Percentiles rank a stretch among this genome's conserved stretches.
Conservation (phyloP, 2,888 invertebrate genomes). For the Gisinianus flammeolus region DNA sequence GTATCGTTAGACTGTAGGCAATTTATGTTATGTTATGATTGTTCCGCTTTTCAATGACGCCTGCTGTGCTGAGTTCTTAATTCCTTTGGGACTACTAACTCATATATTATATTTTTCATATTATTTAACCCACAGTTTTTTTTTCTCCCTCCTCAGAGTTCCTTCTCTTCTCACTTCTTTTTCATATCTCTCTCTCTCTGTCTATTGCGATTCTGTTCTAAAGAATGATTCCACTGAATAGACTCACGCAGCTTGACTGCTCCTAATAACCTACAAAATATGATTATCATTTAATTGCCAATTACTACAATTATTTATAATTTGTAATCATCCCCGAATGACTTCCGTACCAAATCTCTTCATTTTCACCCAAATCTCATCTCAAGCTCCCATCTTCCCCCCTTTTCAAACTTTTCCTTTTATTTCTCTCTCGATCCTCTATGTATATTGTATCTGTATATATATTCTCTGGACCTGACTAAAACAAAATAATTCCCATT, state of each 20-base stretch:
- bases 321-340: too few species aligned
- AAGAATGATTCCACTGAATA: not conserved
- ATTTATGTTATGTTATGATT: not conserved
- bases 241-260: not conserved
- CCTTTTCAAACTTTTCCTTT: not conserved
- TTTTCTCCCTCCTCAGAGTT: not conserved
- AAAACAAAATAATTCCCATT: too few species aligned
- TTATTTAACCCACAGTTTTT: not conserved
- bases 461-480: too few species aligned
- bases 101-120: conserved; percentile 14
- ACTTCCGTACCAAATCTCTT: too few species aligned
- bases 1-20: not conserved
- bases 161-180: not conserved
- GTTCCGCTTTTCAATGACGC: conserved; percentile 5
- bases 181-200: not conserved
- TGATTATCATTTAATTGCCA: conserved; percentile 4
- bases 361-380: too few species aligned
- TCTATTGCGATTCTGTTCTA: not conserved
- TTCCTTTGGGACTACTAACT: conserved; percentile 16
- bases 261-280: conserved; percentile 1
- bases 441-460: too few species aligned
- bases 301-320: not conserved
- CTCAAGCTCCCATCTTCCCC: too few species aligned
- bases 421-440: not conserved
- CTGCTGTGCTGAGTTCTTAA: conserved; percentile 10